These are phyloP conservation scores for Sarcophilus harrisii DNA, from an alignment of 2,797 vertebrate genomes.

Conservation along the genomic window DNA sequence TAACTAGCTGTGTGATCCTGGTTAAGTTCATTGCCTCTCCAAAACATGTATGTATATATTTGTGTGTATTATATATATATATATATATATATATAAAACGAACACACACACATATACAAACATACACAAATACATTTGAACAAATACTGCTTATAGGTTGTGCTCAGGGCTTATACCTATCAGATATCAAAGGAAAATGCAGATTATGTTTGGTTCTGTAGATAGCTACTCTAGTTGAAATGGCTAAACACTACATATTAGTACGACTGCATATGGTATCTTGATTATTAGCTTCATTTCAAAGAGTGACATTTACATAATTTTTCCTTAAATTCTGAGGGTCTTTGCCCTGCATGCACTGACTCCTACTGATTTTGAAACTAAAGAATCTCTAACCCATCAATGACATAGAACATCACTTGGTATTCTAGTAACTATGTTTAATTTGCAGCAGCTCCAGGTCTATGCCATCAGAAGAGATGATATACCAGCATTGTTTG, in stretches of 20 bases:
- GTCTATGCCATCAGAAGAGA: background rate
- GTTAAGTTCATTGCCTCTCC: no score
- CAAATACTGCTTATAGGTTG: background rate
- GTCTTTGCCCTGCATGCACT: background rate
- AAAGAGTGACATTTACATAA: background rate
- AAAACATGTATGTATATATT: no score
- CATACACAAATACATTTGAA: background rate
- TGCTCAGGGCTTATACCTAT: background rate
- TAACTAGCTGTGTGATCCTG: no score
- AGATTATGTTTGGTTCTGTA: background rate
- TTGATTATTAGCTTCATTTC: background rate
- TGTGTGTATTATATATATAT: no score
- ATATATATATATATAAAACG: no score
- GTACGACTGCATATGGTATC: background rate
- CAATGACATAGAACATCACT: background rate
- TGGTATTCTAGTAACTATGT: background rate
- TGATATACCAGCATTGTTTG: background rate
- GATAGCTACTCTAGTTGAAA: background rate
- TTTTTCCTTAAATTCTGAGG: background rate
- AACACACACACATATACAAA: no score
- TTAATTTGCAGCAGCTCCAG: background rate
- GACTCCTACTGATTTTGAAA: background rate
- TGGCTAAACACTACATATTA: background rate
- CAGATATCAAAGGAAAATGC: background rate
- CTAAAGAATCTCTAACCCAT: background rate